These are phyloP conservation scores for Globodera rostochiensis DNA, from an alignment of 1,140 invertebrate genomes.

Conservation along the genomic window DNA sequence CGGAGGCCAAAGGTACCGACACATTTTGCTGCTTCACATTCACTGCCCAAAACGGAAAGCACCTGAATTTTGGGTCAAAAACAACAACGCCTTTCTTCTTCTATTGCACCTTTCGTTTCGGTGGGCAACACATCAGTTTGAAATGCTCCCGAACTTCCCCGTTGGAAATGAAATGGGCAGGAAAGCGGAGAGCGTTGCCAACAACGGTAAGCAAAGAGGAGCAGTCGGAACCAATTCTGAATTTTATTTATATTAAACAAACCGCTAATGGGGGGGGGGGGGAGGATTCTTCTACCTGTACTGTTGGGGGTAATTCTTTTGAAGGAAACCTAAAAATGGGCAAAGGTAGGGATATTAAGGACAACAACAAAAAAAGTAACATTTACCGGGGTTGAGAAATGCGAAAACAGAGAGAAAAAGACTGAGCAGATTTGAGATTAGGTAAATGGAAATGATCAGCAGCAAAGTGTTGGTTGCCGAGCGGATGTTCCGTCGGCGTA, in stretches of 20 bases:
- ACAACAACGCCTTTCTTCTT: background rate
- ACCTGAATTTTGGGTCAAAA: slow-evolving; percentile 8
- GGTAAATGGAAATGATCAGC: slow-evolving; percentile 60
- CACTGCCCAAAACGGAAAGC: background rate
- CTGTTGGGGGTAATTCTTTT: slow-evolving; percentile 46
- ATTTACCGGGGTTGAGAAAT: slow-evolving; percentile 56
- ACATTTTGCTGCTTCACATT: slow-evolving; percentile 1
- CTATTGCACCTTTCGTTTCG: slow-evolving; percentile 14
- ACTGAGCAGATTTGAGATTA: slow-evolving; percentile 58
- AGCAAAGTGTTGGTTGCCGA: slow-evolving; percentile 59
- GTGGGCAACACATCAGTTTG: slow-evolving; percentile 19
- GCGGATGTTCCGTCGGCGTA: slow-evolving; percentile 54
- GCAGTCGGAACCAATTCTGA: slow-evolving; percentile 48
- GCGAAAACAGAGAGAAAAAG: slow-evolving; percentile 57
- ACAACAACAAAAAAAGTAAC: background rate
- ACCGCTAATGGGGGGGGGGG: too few species aligned
- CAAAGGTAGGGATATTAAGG: background rate
- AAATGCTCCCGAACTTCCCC: slow-evolving; percentile 56
- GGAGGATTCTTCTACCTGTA: too few species aligned
- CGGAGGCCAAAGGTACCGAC: slow-evolving; percentile 16
- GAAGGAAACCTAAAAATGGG: slow-evolving; percentile 51
- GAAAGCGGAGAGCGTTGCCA: slow-evolving; percentile 61
- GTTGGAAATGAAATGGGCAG: slow-evolving; percentile 58
- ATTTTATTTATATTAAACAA: background rate
- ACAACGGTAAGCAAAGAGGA: slow-evolving; percentile 57